phyloP scores from a whole-genome alignment of 2,797 vertebrate genomes.

The Glyptemys insculpta region DNA sequence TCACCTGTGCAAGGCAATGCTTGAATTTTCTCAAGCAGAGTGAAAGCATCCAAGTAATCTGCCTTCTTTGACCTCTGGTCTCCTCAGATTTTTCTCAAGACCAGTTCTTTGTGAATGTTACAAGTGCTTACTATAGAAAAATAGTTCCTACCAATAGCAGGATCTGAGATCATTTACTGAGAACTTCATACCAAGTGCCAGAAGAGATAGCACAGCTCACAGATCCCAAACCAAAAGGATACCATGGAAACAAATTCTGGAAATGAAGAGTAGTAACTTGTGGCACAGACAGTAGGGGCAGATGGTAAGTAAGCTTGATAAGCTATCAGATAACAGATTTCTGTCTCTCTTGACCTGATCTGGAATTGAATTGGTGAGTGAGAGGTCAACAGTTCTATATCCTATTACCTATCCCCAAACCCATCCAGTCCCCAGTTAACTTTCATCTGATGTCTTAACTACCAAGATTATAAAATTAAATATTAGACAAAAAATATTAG shows the following conservation, averaged over 20 bases:
- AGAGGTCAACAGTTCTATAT: not conserved
- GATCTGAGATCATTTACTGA: fast-evolving
- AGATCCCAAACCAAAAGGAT: not conserved
- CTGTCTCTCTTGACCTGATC: not conserved
- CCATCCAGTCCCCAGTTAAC: not conserved
- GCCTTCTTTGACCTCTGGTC: not conserved
- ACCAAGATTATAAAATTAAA: not conserved
- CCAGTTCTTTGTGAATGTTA: not conserved
- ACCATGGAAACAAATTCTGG: not conserved
- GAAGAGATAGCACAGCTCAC: not conserved
- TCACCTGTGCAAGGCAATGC: not conserved
- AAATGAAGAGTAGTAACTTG: not conserved
- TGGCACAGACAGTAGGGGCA: not conserved
- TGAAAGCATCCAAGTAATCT: not conserved
- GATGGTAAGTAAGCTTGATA: not conserved
- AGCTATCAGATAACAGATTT: not conserved
- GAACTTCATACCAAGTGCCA: not conserved
- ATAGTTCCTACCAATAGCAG: not conserved
- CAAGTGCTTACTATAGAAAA: not conserved
- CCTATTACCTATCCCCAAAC: fast-evolving
- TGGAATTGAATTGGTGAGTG: not conserved
- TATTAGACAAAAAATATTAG: fast-evolving
- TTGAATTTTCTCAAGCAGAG: not conserved
- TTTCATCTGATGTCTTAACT: not conserved
- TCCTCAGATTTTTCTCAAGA: not conserved